Base-by-base conservation (phyloP, 2,888 invertebrate genomes). In the Germaria angustata region DNA sequence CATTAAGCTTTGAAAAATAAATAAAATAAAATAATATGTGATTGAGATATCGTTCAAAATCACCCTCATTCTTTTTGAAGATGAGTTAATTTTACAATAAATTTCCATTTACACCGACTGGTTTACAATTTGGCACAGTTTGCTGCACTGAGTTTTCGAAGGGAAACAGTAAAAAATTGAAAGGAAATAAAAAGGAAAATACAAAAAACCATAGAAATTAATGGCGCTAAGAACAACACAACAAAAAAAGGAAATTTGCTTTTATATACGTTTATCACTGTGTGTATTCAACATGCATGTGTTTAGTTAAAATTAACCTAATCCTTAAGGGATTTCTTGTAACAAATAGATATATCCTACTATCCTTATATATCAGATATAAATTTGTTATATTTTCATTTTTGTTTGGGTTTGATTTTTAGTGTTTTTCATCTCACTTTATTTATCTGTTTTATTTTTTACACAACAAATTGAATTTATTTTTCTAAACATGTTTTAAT, bases 381-480 rank as follows among this genome's bases (percentile, higher is more conserved):
- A 15, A 17, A 5, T 20, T 17, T 13, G 63, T 55, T 53, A 57
- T 57, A 39, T 49, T 61, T 55, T 71, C 13, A 20, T 2, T 24
- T 3, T 17, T 5, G 28, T 57, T 57, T 0, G 13, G 28, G 8
- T 39, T 39, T 34, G 41, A 59, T 59, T 59, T 39, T 34, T 15
- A 9, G 20, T 34, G 15, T 28, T 32, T 59, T 24, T 68, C 7
- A n/a, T 63, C 51, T 44, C 9, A 46, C 20, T 69, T 69, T 61
- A n/a, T 59, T 46, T 59, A 24, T 63, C 55, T 69, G 1, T 55
- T 49, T 63, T 20, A 44, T 22, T 44, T 34, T 53, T 44, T n/a
- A 17, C 17, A 36, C 55, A 20, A 55, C 73, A 82, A 82, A 79
- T 82, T 82, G 69, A 82, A 75, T 82, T 82, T 79, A 53, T 75